Conservation (phyloP, 2,888 invertebrate species). For the Cenopis cana region DNA sequence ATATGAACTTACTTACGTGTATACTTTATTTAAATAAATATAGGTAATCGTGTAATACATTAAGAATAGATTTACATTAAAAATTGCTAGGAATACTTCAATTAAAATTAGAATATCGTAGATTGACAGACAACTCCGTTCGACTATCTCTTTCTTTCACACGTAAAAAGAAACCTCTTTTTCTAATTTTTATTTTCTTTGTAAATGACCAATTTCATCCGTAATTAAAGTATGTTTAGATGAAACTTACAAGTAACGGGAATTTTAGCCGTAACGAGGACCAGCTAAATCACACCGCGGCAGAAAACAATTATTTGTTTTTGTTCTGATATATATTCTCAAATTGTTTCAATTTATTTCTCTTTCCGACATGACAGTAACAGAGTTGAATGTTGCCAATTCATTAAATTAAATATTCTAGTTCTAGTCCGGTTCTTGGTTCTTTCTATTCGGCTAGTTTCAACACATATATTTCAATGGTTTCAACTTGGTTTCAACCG, state of each 20-base stretch:
- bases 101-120: slow-evolving; percentile 43
- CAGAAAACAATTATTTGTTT: slow-evolving; percentile 52
- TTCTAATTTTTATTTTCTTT: slow-evolving; percentile 42
- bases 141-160: slow-evolving; percentile 55
- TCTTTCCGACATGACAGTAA: slow-evolving; percentile 47
- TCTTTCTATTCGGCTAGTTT: no score
- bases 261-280: slow-evolving; percentile 50
- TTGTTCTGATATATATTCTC: slow-evolving; percentile 55
- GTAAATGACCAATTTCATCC: slow-evolving; percentile 32
- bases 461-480: no score
- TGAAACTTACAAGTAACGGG: slow-evolving; percentile 54
- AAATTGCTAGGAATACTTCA: slow-evolving; percentile 33
- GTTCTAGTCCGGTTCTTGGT: no score
- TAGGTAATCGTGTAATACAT: neutral
- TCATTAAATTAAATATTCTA: slow-evolving; percentile 10
- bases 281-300: slow-evolving; percentile 53
- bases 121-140: slow-evolving; percentile 57
- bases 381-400: slow-evolving; percentile 33
- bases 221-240: slow-evolving; percentile 19
- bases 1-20: neutral
- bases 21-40: neutral
- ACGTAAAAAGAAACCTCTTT: slow-evolving; percentile 44
- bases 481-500: no score
- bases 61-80: slow-evolving; percentile 1
- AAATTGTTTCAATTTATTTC: slow-evolving; percentile 63